These are phyloP conservation scores for Argyrosomus regius DNA, from an alignment of 2,797 vertebrate genomes.

Conservation along the genomic window DNA sequence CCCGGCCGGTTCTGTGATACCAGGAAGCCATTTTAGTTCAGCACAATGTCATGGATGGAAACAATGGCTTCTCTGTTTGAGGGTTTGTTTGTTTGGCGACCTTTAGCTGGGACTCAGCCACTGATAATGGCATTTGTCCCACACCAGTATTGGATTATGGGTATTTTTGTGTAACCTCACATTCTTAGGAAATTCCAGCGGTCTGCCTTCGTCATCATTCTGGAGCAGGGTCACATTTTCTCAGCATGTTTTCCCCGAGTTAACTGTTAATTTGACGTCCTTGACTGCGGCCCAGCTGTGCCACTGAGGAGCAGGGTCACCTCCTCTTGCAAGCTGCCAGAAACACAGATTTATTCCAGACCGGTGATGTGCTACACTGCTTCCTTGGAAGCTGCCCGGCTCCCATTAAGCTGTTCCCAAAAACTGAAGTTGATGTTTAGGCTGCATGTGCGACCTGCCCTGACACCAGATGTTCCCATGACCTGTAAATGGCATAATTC, in stretches of 20 bases:
- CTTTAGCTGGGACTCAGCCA: conserved; percentile 42
- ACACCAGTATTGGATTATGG: conserved; percentile 41
- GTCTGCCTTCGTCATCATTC: conserved; percentile 38
- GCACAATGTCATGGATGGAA: conserved; percentile 35
- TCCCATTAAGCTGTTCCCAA: conserved; percentile 46
- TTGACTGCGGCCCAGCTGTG: conserved; percentile 30
- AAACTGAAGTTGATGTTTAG: conserved; percentile 39
- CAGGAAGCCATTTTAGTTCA: conserved; percentile 46
- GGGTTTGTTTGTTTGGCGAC: conserved; percentile 53
- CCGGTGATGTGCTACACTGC: conserved; percentile 11
- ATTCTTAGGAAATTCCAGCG: conserved; percentile 52
- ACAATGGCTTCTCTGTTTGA: conserved; percentile 62
- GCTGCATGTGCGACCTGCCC: conserved; percentile 2
- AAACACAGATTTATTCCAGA: conserved; percentile 54
- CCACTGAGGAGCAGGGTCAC: conserved; percentile 39
- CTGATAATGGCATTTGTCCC: conserved; percentile 57
- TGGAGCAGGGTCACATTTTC: conserved; percentile 50
- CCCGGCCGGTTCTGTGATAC: not conserved
- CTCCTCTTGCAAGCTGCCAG: conserved; percentile 47
- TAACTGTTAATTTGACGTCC: conserved; percentile 46
- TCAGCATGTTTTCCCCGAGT: conserved; percentile 36
- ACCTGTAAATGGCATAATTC: conserved; percentile 40
- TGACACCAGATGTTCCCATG: conserved; percentile 57
- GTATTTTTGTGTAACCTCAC: conserved; percentile 47
- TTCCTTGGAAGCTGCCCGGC: conserved; percentile 26